Percentiles rank a stretch among this genome's conserved stretches.
These are phyloP conservation scores for Trachelipus rathkii DNA, from an alignment of 1,140 invertebrate species.

Conservation along the genomic window DNA sequence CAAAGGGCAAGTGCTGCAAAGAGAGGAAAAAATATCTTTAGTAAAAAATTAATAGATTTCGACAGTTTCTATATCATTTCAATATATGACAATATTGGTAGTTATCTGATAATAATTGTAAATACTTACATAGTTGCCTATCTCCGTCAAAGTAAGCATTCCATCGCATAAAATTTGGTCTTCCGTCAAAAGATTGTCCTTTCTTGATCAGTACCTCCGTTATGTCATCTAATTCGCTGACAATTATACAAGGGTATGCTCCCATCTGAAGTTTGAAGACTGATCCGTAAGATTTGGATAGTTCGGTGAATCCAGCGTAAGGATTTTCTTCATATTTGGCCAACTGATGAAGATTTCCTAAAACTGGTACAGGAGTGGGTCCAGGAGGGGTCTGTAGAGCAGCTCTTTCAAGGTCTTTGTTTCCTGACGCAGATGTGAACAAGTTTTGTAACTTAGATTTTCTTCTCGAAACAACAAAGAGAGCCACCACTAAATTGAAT, in stretches of 20 bases:
- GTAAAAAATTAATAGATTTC: not conserved
- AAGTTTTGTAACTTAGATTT: not conserved
- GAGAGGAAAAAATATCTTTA: slow-evolving; percentile 45
- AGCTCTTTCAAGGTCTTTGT: not conserved
- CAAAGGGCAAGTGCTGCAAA: slow-evolving; percentile 75
- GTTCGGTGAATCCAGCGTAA: slow-evolving; percentile 65
- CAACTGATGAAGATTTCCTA: slow-evolving; percentile 67
- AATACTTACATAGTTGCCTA: slow-evolving; percentile 64
- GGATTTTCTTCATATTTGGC: slow-evolving; percentile 61
- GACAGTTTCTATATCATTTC: not conserved
- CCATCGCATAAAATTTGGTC: slow-evolving; percentile 72
- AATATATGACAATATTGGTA: not conserved
- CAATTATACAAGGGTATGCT: slow-evolving; percentile 64
- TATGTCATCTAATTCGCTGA: slow-evolving; percentile 68
- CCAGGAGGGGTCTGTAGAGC: slow-evolving; percentile 49
- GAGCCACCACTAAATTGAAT: not conserved
- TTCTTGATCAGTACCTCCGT: slow-evolving; percentile 74
- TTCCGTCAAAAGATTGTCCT: slow-evolving; percentile 70
- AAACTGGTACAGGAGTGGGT: slow-evolving; percentile 59
- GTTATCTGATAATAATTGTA: not conserved
- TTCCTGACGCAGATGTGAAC: not conserved
- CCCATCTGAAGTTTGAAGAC: slow-evolving; percentile 70
- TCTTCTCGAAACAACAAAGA: not conserved
- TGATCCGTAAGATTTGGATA: slow-evolving; percentile 67
- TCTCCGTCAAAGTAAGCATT: slow-evolving; percentile 62